Conservation (phyloP, 1,140 invertebrate genomes). For the Drosophila lini region DNA sequence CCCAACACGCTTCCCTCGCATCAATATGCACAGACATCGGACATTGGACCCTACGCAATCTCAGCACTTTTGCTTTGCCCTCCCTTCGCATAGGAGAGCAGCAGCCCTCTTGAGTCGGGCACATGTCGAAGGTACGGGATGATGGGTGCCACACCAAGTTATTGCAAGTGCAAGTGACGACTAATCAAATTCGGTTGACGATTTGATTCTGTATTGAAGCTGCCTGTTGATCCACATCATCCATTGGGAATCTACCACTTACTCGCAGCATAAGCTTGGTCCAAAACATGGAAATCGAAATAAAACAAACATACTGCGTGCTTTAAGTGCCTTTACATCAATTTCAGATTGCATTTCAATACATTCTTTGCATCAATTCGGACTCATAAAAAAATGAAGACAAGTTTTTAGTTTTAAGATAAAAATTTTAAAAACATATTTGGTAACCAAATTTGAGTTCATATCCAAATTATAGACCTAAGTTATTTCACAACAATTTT, state of each 20-base stretch:
- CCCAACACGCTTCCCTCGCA: not conserved
- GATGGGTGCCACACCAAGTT: conserved; percentile 5
- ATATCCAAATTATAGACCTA: no score
- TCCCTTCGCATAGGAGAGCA: conserved; percentile 30
- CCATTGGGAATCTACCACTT: conserved; percentile 23
- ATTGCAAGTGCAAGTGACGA: conserved; percentile 39
- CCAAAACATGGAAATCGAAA: not conserved
- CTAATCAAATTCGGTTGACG: conserved; percentile 56
- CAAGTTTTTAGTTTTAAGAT: not conserved
- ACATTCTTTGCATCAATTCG: not conserved
- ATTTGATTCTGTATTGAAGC: conserved; percentile 52
- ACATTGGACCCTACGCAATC: conserved; percentile 43
- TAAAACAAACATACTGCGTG: not conserved
- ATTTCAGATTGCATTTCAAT: not conserved
- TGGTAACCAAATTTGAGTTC: not conserved
- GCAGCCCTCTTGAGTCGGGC: conserved; percentile 30
- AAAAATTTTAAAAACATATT: not conserved
- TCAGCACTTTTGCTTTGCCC: conserved; percentile 45
- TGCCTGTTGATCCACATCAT: conserved; percentile 46
- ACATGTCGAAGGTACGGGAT: conserved; percentile 11
- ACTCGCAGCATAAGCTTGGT: conserved; percentile 16
- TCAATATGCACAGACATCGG: conserved; percentile 31
- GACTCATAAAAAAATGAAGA: not conserved
- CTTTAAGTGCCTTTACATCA: not conserved
- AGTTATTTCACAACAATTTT: no score